Conservation (phyloP, 2,113 vertebrate species). For the Athene cunicularia region DNA sequence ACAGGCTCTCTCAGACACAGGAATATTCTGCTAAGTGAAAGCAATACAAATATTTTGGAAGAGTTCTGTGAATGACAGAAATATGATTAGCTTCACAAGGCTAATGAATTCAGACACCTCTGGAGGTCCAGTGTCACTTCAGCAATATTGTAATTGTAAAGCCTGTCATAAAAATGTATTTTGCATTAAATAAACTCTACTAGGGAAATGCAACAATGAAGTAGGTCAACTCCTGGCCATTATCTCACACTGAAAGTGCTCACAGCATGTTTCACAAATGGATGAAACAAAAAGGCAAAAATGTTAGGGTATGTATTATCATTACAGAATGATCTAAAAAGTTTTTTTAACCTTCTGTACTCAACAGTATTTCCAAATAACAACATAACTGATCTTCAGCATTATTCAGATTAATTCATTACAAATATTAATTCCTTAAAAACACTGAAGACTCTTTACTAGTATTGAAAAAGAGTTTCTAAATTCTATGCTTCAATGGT, state of each 20-base stretch:
- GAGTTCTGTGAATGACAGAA: conserved; percentile 30
- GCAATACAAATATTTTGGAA: conserved; percentile 2
- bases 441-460: neutral
- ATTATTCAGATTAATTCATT: neutral
- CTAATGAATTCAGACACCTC: conserved; percentile 53
- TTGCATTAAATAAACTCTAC: conserved; percentile 44
- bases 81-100: conserved; percentile 7
- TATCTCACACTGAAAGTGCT: conserved; percentile 11
- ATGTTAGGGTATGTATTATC: neutral
- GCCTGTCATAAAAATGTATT: conserved; percentile 46
- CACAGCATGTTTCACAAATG: neutral
- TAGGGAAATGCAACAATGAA: conserved; percentile 34
- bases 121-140: conserved; percentile 3
- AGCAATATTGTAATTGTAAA: conserved; percentile 40
- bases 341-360: neutral
- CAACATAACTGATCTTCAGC: neutral
- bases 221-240: neutral
- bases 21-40: conserved; percentile 34
- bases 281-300: conserved; percentile 31
- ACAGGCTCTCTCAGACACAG: neutral
- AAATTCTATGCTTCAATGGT: neutral
- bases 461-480: neutral
- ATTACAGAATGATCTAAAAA: neutral
- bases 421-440: neutral
- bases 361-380: neutral